Base-by-base conservation (phyloP, 2,797 vertebrate genomes). In the Coregonus ussuriensis region DNA sequence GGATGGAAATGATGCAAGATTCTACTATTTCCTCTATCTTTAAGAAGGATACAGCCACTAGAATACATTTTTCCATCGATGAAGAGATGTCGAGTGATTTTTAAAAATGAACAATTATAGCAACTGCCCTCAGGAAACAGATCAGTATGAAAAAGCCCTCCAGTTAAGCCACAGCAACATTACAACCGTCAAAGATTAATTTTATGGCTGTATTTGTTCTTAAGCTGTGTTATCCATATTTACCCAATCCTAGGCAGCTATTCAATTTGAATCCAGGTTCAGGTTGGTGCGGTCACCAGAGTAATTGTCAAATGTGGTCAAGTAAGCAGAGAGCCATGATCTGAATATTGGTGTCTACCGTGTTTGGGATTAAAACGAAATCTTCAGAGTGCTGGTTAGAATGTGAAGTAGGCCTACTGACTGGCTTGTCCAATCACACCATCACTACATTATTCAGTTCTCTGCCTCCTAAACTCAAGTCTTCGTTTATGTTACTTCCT, bases 1-100 rank as follows among this genome's bases (percentile, higher is more conserved):
- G 63, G 67, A 80, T 77, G 66, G 73, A 82, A 75, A 83, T 59
- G 53, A 77, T 68, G 5, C 6, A 66, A 25, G 14, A 74, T 53
- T 72, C 53, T 59, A 77, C 69, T 33, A 62, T 75, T 63, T 54
- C 15, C 74, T n/a, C 51, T 67, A 41, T 59, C n/a, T 71, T 53
- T 72, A 65, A 31, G 53, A 76, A 54, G 54, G 59, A 59, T 18
- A 37, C 29, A 37, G 66, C 33, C 33, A 37, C 33, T 18, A 6
- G 66, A 68, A 35, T 68, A 16, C 1, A 29, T 68, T 68, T 68
- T 35, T 37, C 15, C 35, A 37, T 68, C 66, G 33, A 68, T 68
- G 66, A 31, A 68, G 15, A 35, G 15, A 68, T 68, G 31, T 68
- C 6, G 33, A 35, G 33, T 68, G 68, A 76, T 76, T 56, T 25